A percentile compares a stretch with the other conserved stretches of the same genome.
These are phyloP conservation scores for Platerodrilus igneus DNA, from an alignment of 2,888 invertebrate genomes.

Conservation along the genomic window DNA sequence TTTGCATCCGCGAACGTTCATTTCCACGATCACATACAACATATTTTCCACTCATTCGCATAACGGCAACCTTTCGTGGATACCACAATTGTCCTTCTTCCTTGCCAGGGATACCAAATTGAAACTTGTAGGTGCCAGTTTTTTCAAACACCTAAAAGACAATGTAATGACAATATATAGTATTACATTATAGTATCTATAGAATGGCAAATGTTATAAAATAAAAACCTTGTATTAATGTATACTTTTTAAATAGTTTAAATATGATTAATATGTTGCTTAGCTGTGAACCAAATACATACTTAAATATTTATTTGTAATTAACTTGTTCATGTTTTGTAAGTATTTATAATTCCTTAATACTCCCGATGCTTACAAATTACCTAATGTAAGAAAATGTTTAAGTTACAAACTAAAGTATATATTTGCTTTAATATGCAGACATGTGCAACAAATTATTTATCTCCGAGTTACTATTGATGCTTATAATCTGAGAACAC, in stretches of 20 bases:
- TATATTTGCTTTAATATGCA: no score
- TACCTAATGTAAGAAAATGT: no score
- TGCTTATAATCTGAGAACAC: no score
- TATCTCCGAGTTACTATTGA: no score
- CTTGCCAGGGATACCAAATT: slow-evolving; percentile 91
- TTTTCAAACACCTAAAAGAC: slow-evolving; percentile 81
- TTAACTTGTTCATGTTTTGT: no score
- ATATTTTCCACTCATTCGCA: slow-evolving; percentile 80
- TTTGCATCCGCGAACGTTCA: slow-evolving; percentile 95
- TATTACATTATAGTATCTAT: no score
- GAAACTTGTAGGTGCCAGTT: slow-evolving; percentile 86
- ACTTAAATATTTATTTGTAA: no score
- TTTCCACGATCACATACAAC: slow-evolving; percentile 98
- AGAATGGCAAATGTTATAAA: no score
- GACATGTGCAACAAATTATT: no score
- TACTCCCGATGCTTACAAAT: no score
- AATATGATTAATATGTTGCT: background rate
- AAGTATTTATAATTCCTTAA: no score
- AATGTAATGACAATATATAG: slow-evolving; percentile 12
- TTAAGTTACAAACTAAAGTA: background rate
- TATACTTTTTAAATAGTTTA: background rate
- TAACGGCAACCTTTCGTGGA: slow-evolving; percentile 91
- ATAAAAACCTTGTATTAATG: slow-evolving; percentile 9
- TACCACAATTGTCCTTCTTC: slow-evolving; percentile 97
- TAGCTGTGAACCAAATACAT: no score